These are phyloP conservation scores for Trachymyrmex cornetzi DNA, from an alignment of 1,140 invertebrate genomes.

Conservation along the genomic window DNA sequence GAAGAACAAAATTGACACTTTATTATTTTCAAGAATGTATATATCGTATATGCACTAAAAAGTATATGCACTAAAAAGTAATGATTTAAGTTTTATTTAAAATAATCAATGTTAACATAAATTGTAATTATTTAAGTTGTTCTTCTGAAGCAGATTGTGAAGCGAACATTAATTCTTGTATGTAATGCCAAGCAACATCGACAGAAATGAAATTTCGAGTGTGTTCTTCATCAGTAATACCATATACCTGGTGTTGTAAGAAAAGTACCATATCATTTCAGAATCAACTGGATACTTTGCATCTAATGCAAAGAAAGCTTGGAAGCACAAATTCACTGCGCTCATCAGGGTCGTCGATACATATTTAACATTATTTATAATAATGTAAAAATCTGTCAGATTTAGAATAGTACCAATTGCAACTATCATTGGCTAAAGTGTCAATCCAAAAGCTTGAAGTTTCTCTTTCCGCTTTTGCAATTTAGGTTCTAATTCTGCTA, in stretches of 20 bases:
- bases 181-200: not conserved
- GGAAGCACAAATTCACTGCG: not conserved
- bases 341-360: not conserved
- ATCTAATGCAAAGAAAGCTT: not conserved
- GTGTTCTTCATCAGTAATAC: not conserved
- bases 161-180: not conserved
- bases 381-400: not conserved
- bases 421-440: not conserved
- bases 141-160: not conserved
- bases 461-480: not conserved
- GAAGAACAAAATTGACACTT: not conserved
- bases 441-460: not conserved
- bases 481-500: not conserved
- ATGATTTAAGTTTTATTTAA: too few species aligned
- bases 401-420: not conserved
- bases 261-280: not conserved
- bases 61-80: too few species aligned
- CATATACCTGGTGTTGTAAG: not conserved
- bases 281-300: slow-evolving; percentile 4
- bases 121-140: not conserved
- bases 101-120: not conserved
- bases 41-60: too few species aligned
- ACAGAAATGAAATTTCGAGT: not conserved
- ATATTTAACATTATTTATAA: not conserved
- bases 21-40: not conserved